Evolutionary conservation across 2,797 vertebrate genomes (phyloP), one percentile per base, ranked within the genome.

Genomic region (Coluber constrictor): DNA sequence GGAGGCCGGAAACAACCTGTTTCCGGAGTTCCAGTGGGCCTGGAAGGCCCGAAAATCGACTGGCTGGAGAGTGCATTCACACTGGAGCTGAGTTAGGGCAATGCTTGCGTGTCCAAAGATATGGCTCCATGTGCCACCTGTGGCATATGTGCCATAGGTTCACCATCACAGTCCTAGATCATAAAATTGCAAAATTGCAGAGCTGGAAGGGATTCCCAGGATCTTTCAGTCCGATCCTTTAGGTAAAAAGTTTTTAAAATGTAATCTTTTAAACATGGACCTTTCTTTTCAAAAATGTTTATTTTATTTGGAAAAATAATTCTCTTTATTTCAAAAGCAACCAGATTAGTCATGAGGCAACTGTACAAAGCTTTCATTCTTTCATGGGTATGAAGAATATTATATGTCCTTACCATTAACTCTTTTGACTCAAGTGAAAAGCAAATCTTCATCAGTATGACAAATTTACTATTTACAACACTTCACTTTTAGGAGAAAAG

Each of bases 181-280:
- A 59, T 59, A 70, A 70, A 70, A 70, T 29, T 66, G 63, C 5
- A 4, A 47, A 83, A 83, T 25, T 12, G 43, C 43, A 83, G 79
- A 47, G 23, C 37, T 83, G 10, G 10, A 4, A 25, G 7, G 10
- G 74, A 83, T 25, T 20, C 70, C 32, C 16, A 37, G 18, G 70
- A 9, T 37, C 70, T 3, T 37, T 37, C 8, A 74, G 6, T 37
- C 32, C 70, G 60, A 88, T 90, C 94, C 90, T 70, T 94, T 94
- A 5, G 6, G 96, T 94, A 95, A 86, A 29, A 96, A 47, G 88
- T 54, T 88, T 29, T 54, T 2, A 70, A 74, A 88, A 70, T 47
- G 3, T 59, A 15, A 23, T 3, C 12, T 83, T 29, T 59, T 5
- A 55, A 91, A 86, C 23, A 60, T 12, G 32, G 51, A 18, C 10